Conservation (phyloP, 1,140 invertebrate genomes). For the Drosophila navojoa region DNA sequence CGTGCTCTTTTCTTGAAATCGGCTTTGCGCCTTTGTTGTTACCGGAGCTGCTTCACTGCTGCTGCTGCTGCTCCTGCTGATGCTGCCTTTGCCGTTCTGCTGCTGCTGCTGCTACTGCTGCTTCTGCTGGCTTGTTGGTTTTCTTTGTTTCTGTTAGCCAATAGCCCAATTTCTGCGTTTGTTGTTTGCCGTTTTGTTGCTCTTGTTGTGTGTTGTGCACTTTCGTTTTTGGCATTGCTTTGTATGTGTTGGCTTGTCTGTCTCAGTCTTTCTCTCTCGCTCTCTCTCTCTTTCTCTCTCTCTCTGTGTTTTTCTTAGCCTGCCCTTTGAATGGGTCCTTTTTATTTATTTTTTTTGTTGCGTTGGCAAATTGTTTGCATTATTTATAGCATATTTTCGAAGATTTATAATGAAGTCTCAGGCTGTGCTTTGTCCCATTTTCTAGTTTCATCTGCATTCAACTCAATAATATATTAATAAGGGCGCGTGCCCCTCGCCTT, state of each 20-base stretch:
- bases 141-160: constrained; percentile 42
- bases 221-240: constrained; percentile 48
- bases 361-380: constrained; percentile 72
- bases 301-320: constrained; percentile 34
- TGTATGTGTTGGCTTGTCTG: constrained; percentile 7
- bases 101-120: constrained; percentile 8
- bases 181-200: constrained; percentile 36
- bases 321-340: constrained; percentile 41
- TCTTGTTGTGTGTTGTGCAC: constrained; percentile 30
- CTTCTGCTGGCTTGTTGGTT: constrained; percentile 11
- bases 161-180: constrained; percentile 58
- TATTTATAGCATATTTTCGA: constrained; percentile 79
- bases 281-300: constrained; percentile 12
- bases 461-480: constrained; percentile 78
- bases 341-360: constrained; percentile 38
- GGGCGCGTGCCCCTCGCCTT: constrained; percentile 19
- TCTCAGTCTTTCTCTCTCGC: constrained; percentile 13
- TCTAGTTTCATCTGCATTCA: constrained; percentile 47
- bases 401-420: constrained; percentile 77
- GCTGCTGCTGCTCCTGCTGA: constrained; percentile 9
- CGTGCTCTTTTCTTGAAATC: background rate
- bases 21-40: background rate
- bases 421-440: constrained; percentile 31
- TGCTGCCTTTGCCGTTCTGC: background rate
- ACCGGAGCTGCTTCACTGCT: constrained; percentile 2